A percentile compares a stretch with the other conserved stretches of the same genome.
Conservation (phyloP, 1,140 invertebrate genomes). For the Stenopsyche tienmushanensis region DNA sequence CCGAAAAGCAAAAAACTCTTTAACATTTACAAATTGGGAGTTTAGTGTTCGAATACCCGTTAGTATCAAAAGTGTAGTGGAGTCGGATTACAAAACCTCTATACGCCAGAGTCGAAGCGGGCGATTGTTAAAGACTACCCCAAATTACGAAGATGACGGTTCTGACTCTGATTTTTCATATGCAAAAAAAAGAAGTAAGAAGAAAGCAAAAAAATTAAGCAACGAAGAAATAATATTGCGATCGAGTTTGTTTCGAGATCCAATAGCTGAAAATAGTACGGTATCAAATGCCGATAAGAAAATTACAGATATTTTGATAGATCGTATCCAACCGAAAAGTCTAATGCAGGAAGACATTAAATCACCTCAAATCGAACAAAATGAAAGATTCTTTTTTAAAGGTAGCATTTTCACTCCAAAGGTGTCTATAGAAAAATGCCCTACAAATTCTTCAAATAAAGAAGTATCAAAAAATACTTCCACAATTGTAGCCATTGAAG, state of each 20-base stretch:
- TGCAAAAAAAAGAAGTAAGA: conserved; percentile 20
- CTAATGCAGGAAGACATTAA: no score
- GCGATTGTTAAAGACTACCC: conserved; percentile 22
- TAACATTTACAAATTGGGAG: conserved; percentile 34
- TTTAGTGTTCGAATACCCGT: conserved; percentile 26
- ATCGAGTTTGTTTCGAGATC: conserved; percentile 30
- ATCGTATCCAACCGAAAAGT: no score
- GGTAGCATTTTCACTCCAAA: no score
- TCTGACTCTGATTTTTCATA: conserved; percentile 19
- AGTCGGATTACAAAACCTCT: conserved; percentile 11
- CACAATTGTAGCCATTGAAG: no score
- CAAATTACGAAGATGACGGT: conserved; percentile 34
- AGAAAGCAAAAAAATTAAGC: conserved; percentile 26
- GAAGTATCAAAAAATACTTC: no score
- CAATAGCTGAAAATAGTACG: background rate
- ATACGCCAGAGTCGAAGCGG: conserved; percentile 35
- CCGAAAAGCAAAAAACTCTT: conserved; percentile 25
- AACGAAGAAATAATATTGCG: conserved; percentile 30
- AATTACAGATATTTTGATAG: no score
- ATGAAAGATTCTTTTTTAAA: no score
- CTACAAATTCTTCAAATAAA: no score
- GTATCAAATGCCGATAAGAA: no score
- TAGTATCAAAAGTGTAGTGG: conserved; percentile 11
- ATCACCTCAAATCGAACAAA: no score
- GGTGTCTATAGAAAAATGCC: no score